Evolutionary conservation across 2,797 vertebrate genomes (phyloP), one percentile per base, ranked within the genome.

Genomic region (Stomatorhinus walkeri): DNA sequence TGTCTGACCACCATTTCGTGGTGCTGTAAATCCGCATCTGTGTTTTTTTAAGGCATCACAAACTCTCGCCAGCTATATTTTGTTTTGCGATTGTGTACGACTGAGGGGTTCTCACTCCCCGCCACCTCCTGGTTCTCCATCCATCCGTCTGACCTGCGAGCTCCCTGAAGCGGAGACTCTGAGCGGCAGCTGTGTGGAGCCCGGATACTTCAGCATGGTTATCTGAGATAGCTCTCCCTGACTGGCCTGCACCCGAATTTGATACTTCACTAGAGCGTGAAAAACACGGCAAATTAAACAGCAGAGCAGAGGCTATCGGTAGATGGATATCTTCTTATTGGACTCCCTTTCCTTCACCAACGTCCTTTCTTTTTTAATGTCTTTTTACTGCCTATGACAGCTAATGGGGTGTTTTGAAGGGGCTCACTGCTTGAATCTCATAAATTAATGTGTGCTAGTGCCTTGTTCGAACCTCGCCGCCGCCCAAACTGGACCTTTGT

Each of bases 251-350:
- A 94, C 94, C 93, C 93, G 95, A 97, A 97, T 98, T 99, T 97
- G 96, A 95, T 97, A 96, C 96, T 96, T 96, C 97, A 98, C 93
- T 97, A 97, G 97, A 98, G 97, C 97, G 97, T 97, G 97, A 97
- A 97, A 97, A 97, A 96, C 96, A 96, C 95, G 96, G 95, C 95
- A 97, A 97, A 97, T 98, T 97, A 98, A 97, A 97, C 94, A 96
- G 96, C 96, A 95, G 96, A 96, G 97, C 95, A 95, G 94, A 94
- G 96, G 95, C 96, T 97, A 95, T 94, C 96, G 95, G 93, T 93
- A 97, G 97, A 99, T 98, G 95, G 93, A 93, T 98, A 97, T 98
- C 97, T 97, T 96, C 96, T 96, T 97, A 97, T 96, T 97, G 96
- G 97, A 96, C 96, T 97, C 93, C 94, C 94, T 95, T 94, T 93